These are phyloP conservation scores for Aphidius colemani DNA, from an alignment of 2,888 invertebrate species.

Conservation along the genomic window DNA sequence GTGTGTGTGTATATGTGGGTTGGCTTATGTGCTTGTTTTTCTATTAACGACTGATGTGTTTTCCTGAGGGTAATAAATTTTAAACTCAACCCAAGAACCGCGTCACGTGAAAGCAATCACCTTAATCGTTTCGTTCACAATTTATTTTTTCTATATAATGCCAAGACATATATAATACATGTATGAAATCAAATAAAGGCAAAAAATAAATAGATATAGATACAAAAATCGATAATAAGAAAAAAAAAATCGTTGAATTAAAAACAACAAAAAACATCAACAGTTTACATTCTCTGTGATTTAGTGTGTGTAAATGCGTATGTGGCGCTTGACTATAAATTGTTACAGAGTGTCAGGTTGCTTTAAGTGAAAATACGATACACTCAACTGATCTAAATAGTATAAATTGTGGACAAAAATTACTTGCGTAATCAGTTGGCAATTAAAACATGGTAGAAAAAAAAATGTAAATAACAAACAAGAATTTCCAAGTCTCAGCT, in stretches of 20 bases:
- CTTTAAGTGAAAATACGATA: neutral
- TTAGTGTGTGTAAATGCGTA: conserved; percentile 13
- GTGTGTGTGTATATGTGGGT: conserved; percentile 14
- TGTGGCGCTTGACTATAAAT: conserved; percentile 21
- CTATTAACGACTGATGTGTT: conserved; percentile 39
- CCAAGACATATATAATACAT: too few relatives aligned
- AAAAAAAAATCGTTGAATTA: neutral
- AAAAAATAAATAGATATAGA: neutral
- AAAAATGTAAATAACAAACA: too few relatives aligned
- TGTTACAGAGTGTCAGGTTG: conserved; percentile 33
- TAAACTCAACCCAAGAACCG: conserved; percentile 28
- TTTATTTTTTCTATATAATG: conserved; percentile 20
- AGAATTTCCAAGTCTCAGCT: too few relatives aligned
- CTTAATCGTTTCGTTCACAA: conserved; percentile 25
- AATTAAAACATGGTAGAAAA: too few relatives aligned
- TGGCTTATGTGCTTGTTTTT: conserved; percentile 29
- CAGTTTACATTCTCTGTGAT: conserved; percentile 2
- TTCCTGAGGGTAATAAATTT: conserved; percentile 40
- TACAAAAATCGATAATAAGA: conserved; percentile 1
- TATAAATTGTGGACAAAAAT: neutral
- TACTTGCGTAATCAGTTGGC: too few relatives aligned
- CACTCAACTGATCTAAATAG: conserved; percentile 3
- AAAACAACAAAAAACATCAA: neutral
- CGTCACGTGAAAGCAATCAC: conserved; percentile 27
- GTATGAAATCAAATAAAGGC: too few relatives aligned